A percentile compares a stretch with the other conserved stretches of the same genome.
phyloP scores from a whole-genome alignment of 2,888 invertebrate genomes.

The Andrena haemorrhoa region DNA sequence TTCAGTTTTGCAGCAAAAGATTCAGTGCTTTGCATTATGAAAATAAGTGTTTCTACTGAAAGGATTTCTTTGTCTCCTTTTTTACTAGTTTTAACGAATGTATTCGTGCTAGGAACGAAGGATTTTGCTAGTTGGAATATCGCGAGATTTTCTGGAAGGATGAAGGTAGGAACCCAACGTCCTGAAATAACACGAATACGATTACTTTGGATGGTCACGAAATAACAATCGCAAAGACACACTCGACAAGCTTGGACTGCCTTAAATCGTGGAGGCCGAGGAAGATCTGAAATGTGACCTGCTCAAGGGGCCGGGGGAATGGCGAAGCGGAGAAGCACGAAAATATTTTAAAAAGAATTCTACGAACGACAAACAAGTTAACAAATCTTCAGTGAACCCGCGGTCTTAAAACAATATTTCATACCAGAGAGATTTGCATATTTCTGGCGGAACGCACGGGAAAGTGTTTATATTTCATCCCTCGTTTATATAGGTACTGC shows the following conservation, averaged over 20 bases:
- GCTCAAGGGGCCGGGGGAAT: constrained; percentile 23
- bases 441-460: background rate
- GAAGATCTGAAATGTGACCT: constrained; percentile 43
- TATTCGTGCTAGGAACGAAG: background rate
- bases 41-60: background rate
- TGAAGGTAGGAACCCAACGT: constrained; percentile 26
- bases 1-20: background rate
- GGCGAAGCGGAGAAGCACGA: background rate
- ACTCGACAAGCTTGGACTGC: constrained; percentile 41
- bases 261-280: constrained; percentile 40
- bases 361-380: background rate
- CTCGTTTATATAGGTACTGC: background rate
- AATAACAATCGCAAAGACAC: constrained; percentile 60
- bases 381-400: background rate
- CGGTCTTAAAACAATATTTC: constrained; percentile 34
- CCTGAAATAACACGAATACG: constrained; percentile 62
- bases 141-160: constrained; percentile 23
- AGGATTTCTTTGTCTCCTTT: background rate
- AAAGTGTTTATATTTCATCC: background rate
- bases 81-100: constrained; percentile 9
- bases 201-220: constrained; percentile 50
- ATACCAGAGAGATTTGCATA: constrained; percentile 26
- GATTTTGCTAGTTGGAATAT: constrained; percentile 33
- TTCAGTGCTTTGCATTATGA: background rate
- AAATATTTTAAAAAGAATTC: constrained; percentile 23